A percentile compares a stretch with the other conserved stretches of the same genome.
Conservation (phyloP, 53 echinoderm and acorn worm genomes). For the Hippasteria phrygiana region DNA sequence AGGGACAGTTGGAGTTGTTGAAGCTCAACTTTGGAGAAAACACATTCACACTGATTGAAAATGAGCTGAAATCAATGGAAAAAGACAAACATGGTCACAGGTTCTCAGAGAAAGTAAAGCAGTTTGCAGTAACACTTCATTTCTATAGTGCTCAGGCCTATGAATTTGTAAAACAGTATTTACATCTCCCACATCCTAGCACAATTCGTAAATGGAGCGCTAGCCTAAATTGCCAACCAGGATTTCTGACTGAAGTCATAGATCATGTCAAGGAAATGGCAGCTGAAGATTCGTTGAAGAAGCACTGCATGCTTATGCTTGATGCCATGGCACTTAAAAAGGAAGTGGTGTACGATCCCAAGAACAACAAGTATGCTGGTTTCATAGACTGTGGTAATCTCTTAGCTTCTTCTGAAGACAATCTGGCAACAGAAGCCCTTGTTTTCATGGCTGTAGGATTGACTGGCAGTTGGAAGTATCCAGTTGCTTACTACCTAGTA, state of each 20-base stretch:
- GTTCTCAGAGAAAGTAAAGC: slow-evolving; percentile 68
- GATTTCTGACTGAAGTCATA: slow-evolving; percentile 72
- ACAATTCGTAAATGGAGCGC: slow-evolving; percentile 70
- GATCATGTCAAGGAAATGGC: slow-evolving; percentile 47
- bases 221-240: slow-evolving; percentile 66
- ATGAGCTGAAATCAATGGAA: slow-evolving; percentile 57
- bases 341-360: slow-evolving; percentile 69
- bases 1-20: slow-evolving; percentile 63
- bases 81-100: slow-evolving; percentile 50
- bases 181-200: slow-evolving; percentile 68
- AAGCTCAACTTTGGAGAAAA: slow-evolving; percentile 69
- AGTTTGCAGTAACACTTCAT: slow-evolving; percentile 76
- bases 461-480: slow-evolving; percentile 67
- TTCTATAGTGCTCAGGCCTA: slow-evolving; percentile 72
- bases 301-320: slow-evolving; percentile 66
- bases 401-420: slow-evolving; percentile 38
- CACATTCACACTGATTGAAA: slow-evolving; percentile 50
- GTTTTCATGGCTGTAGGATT: slow-evolving; percentile 73
- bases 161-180: slow-evolving; percentile 58
- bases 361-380: slow-evolving; percentile 58
- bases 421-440: slow-evolving; percentile 72
- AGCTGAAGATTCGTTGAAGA: slow-evolving; percentile 25
- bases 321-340: slow-evolving; percentile 78
- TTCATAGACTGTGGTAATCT: slow-evolving; percentile 73
- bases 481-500: slow-evolving; percentile 62